Evolutionary conservation across 2,888 invertebrate species (phyloP).

Genomic region (Gastrophysa polygoni): DNA sequence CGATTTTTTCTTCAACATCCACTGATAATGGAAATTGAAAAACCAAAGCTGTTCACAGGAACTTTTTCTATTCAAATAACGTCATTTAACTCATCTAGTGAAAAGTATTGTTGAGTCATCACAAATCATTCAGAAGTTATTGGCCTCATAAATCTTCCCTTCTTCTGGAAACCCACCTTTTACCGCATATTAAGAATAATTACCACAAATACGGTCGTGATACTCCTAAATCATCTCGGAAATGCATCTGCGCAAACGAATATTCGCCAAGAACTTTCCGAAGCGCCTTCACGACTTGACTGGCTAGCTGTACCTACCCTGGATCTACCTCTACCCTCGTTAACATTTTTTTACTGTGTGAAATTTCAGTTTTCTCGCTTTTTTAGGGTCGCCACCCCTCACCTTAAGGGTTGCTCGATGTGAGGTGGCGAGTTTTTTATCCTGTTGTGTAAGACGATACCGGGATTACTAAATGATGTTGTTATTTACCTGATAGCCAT

Average conservation of each 20-base stretch:
- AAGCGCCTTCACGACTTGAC: slow-evolving; percentile 6
- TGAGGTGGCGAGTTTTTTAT: slow-evolving; percentile 43
- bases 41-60: too few species aligned
- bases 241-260: slow-evolving; percentile 20
- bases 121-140: background rate
- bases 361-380: slow-evolving; percentile 54
- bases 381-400: slow-evolving; percentile 48
- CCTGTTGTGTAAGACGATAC: slow-evolving; percentile 55
- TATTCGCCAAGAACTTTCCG: slow-evolving; percentile 12
- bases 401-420: slow-evolving; percentile 42
- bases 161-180: slow-evolving; percentile 34
- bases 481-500: slow-evolving; percentile 47
- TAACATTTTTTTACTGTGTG: slow-evolving; percentile 51
- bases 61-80: too few species aligned
- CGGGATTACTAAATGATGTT: slow-evolving; percentile 54
- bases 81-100: too few species aligned
- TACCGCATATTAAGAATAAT: slow-evolving; percentile 56
- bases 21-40: too few species aligned
- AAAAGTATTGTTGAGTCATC: background rate
- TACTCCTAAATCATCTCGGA: slow-evolving; percentile 46
- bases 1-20: too few species aligned
- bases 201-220: slow-evolving; percentile 54
- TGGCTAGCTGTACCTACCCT: slow-evolving; percentile 19
- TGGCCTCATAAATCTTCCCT: slow-evolving; percentile 26
- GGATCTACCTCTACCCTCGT: slow-evolving; percentile 37